phyloP scores from a whole-genome alignment of 2,797 vertebrate genomes.

The Pogonophryne albipinna region DNA sequence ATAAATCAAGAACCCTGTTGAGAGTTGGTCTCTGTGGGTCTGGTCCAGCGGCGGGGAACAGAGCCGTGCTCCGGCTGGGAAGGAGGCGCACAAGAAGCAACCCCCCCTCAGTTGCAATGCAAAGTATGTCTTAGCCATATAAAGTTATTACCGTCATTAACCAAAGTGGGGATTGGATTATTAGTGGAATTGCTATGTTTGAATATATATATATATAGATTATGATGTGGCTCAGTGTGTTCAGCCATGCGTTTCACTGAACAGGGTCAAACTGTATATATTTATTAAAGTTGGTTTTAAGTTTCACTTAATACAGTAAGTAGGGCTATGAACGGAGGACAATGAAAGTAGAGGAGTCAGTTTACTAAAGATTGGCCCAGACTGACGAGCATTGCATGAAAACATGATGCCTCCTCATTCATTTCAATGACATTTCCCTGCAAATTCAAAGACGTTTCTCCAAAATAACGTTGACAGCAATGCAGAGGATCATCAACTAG shows the following conservation, averaged over 20 bases:
- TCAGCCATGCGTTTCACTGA: slow-evolving; percentile 31
- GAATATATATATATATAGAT: slow-evolving; percentile 36
- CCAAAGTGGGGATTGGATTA: slow-evolving; percentile 57
- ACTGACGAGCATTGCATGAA: not conserved
- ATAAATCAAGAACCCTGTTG: slow-evolving; percentile 82
- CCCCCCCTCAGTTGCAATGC: slow-evolving; percentile 19
- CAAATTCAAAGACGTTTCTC: too few species aligned
- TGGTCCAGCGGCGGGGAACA: slow-evolving; percentile 46
- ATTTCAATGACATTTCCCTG: too few species aligned
- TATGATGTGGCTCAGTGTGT: slow-evolving; percentile 6
- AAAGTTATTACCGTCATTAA: slow-evolving; percentile 61
- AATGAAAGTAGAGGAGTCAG: not conserved
- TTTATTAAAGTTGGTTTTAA: slow-evolving; percentile 8
- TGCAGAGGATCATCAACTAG: not conserved
- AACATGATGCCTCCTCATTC: not conserved
- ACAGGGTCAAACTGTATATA: slow-evolving; percentile 20
- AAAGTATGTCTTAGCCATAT: slow-evolving; percentile 34
- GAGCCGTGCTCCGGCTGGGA: slow-evolving; percentile 32
- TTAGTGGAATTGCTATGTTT: slow-evolving; percentile 42
- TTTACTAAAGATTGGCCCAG: not conserved
- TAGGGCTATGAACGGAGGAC: slow-evolving; percentile 4
- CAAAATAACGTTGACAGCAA: slow-evolving; percentile 4
- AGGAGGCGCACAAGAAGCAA: slow-evolving; percentile 16
- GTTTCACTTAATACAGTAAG: not conserved
- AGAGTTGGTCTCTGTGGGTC: slow-evolving; percentile 71